Percentiles rank a stretch among this genome's conserved stretches.
Conservation (phyloP, 2,113 vertebrate species). For the Ginglymostoma cirratum region DNA sequence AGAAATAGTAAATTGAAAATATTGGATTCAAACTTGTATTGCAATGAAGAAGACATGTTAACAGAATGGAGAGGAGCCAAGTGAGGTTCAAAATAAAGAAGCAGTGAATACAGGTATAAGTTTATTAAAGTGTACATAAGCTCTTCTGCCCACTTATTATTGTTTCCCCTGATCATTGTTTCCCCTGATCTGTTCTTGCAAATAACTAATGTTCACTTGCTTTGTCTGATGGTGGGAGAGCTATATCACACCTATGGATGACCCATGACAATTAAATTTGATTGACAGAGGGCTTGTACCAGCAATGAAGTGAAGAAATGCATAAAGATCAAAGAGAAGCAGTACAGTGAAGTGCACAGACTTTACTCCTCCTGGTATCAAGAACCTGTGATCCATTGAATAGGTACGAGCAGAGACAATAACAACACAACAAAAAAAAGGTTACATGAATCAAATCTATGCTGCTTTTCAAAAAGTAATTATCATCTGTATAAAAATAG, state of each 20-base stretch:
- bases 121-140: background rate
- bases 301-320: background rate
- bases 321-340: conserved; percentile 1
- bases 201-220: conserved; percentile 1
- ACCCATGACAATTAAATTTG: conserved; percentile 5
- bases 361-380: background rate
- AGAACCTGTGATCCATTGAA: background rate
- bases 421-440: background rate
- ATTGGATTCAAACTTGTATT: background rate
- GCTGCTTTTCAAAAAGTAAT: background rate
- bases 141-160: background rate
- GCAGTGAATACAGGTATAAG: background rate
- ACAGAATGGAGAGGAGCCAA: background rate
- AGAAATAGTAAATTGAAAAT: background rate
- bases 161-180: background rate
- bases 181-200: background rate
- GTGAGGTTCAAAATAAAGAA: background rate
- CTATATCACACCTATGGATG: background rate
- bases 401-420: background rate
- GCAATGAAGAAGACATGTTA: background rate
- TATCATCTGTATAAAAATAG: background rate
- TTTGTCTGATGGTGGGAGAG: background rate
- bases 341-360: background rate
- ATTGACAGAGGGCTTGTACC: background rate
- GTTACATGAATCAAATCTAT: background rate